These are phyloP conservation scores for Calephelis virginiensis DNA, from an alignment of 1,140 invertebrate species.

Conservation along the genomic window DNA sequence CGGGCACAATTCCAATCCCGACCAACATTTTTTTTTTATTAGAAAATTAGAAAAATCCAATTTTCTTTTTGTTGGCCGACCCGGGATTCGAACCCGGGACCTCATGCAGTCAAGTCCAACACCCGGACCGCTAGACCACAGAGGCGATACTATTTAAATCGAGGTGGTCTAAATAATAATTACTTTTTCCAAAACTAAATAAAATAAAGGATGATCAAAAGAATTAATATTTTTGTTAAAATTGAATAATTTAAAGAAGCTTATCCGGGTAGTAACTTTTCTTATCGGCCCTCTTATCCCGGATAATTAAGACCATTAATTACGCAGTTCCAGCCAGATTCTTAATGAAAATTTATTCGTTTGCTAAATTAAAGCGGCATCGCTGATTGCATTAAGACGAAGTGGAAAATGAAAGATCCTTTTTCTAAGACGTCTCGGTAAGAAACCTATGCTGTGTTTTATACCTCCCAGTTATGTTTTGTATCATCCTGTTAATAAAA, in stretches of 20 bases:
- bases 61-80: too few species aligned
- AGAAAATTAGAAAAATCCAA: too few species aligned
- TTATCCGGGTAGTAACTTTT: constrained; percentile 13
- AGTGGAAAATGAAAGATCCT: constrained; percentile 27
- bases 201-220: too few species aligned
- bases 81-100: too few species aligned
- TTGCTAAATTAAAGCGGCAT: constrained; percentile 37
- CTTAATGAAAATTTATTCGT: constrained; percentile 67
- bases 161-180: too few species aligned
- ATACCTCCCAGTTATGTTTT: neutral
- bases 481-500: too few species aligned
- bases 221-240: neutral
- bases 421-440: constrained; percentile 12
- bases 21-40: too few species aligned
- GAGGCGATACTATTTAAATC: too few species aligned
- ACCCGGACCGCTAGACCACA: too few species aligned
- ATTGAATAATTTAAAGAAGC: constrained; percentile 15
- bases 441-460: neutral
- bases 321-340: constrained; percentile 46
- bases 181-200: too few species aligned
- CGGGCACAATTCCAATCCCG: too few species aligned
- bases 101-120: too few species aligned
- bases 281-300: constrained; percentile 24
- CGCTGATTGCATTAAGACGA: constrained; percentile 18
- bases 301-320: constrained; percentile 57